These are phyloP conservation scores for Notamacropus eugenii DNA, from an alignment of 2,797 vertebrate species.

Conservation along the genomic window DNA sequence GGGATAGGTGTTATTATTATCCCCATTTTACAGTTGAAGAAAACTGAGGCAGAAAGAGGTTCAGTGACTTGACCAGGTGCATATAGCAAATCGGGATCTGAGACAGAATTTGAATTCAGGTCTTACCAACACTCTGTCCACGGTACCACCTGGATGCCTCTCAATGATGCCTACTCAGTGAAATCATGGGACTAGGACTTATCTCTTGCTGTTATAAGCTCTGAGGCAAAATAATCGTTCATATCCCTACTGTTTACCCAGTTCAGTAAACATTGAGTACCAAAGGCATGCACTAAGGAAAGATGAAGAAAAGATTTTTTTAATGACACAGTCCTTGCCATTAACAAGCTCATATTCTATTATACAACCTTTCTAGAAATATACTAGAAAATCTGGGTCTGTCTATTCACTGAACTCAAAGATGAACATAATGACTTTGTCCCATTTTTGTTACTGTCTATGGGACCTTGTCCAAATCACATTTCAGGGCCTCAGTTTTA, in stretches of 20 bases:
- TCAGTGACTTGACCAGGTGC: not conserved
- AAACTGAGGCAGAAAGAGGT: not conserved
- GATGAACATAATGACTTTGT: not conserved
- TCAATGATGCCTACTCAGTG: not conserved
- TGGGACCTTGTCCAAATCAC: not conserved
- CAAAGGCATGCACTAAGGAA: not conserved
- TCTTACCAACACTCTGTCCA: not conserved
- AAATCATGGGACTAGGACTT: not conserved
- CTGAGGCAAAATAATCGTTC: not conserved
- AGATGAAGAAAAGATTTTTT: not conserved
- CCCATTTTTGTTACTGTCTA: not conserved
- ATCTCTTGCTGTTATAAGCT: not conserved
- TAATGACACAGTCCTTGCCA: not conserved
- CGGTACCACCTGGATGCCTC: not conserved
- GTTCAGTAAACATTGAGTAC: not conserved
- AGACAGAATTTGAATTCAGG: not conserved
- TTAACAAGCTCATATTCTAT: not conserved
- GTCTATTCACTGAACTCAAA: not conserved
- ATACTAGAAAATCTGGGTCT: not conserved
- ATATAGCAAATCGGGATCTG: not conserved
- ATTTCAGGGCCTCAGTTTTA: not conserved
- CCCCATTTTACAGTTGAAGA: not conserved
- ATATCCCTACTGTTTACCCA: not conserved
- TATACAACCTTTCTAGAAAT: not conserved
- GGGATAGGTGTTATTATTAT: not conserved